Conservation (phyloP, 2,888 invertebrate genomes). For the Drosophila ustulata region DNA sequence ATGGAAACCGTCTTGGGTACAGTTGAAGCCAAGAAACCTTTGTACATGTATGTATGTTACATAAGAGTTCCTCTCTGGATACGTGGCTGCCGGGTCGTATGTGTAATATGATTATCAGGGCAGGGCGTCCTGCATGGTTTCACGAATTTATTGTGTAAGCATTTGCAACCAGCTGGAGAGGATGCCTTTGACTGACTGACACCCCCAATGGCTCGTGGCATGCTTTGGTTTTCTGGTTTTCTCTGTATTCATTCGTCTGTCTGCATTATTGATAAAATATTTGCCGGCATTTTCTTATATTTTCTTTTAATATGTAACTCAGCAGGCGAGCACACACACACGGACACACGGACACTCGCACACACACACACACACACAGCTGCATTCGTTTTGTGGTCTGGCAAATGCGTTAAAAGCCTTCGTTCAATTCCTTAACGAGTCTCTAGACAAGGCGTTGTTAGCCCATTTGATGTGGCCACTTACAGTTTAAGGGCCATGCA, state of each 20-base stretch:
- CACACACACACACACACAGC: constrained; percentile 2
- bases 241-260: constrained; percentile 26
- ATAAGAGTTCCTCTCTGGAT: not conserved
- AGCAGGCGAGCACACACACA: constrained; percentile 12
- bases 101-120: constrained; percentile 66
- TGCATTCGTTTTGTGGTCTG: constrained; percentile 54
- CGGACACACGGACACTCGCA: not conserved
- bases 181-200: constrained; percentile 3
- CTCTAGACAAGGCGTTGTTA: not conserved
- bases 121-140: constrained; percentile 38
- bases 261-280: constrained; percentile 65
- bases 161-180: constrained; percentile 11
- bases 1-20: constrained; percentile 33
- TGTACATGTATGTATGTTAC: not conserved
- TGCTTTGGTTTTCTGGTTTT: constrained; percentile 17
- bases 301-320: constrained; percentile 51
- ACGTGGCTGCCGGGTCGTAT: constrained; percentile 41
- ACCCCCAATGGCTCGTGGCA: constrained; percentile 8
- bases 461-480: constrained; percentile 23
- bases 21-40: constrained; percentile 16
- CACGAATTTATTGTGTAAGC: constrained; percentile 55
- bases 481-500: not conserved
- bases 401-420: constrained; percentile 57
- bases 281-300: constrained; percentile 53
- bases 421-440: constrained; percentile 31